Base-by-base conservation (phyloP, 1,140 invertebrate species). In the Halesus radiatus region DNA sequence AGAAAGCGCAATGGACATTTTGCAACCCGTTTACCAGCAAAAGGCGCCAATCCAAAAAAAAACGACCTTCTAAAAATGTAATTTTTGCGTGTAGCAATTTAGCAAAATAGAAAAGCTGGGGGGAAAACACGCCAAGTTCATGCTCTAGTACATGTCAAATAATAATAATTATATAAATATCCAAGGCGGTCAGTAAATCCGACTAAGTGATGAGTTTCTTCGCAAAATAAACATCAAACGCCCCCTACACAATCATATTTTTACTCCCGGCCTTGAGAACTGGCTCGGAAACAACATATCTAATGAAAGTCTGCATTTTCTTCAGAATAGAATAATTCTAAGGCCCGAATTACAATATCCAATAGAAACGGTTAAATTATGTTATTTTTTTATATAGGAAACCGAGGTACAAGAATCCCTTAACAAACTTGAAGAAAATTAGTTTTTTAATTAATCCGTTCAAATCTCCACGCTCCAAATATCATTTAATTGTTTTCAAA, bases 201-300 rank as follows among this genome's bases (percentile, higher is more conserved):
- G 23, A 23, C 20, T 64, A 16, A 29, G 23, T 29, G 22, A 29
- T 13, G 15, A 29, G 29, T 45, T 8, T 18, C 3, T 4, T 18
- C n/a, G 66, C n/a, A 8, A 45, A 32, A 32, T 45, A 70, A 70
- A 70, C 66, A 70, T 70, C 66, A 50, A 70, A 70, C 66, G 32
- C 37, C 66, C 66, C 37, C 66, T 50, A 45, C 37, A 50, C 66
- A 70, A 70, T 70, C 66, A 70, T 70, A 70, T 70, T 70, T 70
- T 70, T 70, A 70, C 66, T 16, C 66, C n/a, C 37, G 66, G 37
- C 66, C 66, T 70, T 70, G 66, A 70, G 52, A 20, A 70, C 66
- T 45, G 3, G n/a, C 32, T 45, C 15, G 37, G 66, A 52, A 70
- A 70, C 29, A 66, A 32, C 22, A n/a, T 10, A 45, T 13, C 37